These are phyloP conservation scores for Ruditapes philippinarum DNA, from an alignment of 1,140 invertebrate genomes.

Conservation along the genomic window DNA sequence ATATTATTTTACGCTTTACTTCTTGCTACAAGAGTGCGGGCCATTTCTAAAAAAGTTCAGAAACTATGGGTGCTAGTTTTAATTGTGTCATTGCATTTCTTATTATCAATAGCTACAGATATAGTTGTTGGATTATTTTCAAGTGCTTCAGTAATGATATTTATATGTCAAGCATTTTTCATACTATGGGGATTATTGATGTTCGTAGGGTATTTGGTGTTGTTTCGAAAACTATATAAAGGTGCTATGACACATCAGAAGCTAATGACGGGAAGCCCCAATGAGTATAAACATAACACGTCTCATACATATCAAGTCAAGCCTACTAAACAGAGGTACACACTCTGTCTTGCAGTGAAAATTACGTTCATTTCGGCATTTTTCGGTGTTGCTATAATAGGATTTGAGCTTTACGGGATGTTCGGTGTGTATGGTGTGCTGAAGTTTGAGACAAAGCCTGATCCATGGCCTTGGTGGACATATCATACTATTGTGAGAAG, in stretches of 20 bases:
- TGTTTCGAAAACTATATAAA: constrained; percentile 89
- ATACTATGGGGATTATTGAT: constrained; percentile 92
- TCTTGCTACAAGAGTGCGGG: constrained; percentile 89
- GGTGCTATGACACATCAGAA: constrained; percentile 86
- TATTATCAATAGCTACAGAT: constrained; percentile 93
- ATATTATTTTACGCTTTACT: constrained; percentile 94
- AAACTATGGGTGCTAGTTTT: constrained; percentile 90
- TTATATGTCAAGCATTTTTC: constrained; percentile 88
- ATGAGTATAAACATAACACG: constrained; percentile 84
- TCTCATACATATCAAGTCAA: constrained; percentile 84
- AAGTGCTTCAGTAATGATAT: constrained; percentile 73
- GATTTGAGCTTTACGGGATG: constrained; percentile 94
- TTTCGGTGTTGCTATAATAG: constrained; percentile 93
- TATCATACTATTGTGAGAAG: constrained; percentile 94
- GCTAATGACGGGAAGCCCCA: constrained; percentile 7
- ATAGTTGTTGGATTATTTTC: constrained; percentile 88
- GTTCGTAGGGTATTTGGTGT: constrained; percentile 94
- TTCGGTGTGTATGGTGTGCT: constrained; percentile 90
- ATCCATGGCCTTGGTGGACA: constrained; percentile 95
- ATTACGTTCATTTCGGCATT: constrained; percentile 94
- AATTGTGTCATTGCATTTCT: constrained; percentile 92
- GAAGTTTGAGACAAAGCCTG: constrained; percentile 65
- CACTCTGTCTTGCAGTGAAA: constrained; percentile 88
- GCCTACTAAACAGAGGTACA: constrained; percentile 72
- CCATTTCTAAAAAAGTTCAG: constrained; percentile 86